These are phyloP conservation scores for Oncopeltus fasciatus DNA, from an alignment of 1,140 invertebrate genomes.

Conservation along the genomic window DNA sequence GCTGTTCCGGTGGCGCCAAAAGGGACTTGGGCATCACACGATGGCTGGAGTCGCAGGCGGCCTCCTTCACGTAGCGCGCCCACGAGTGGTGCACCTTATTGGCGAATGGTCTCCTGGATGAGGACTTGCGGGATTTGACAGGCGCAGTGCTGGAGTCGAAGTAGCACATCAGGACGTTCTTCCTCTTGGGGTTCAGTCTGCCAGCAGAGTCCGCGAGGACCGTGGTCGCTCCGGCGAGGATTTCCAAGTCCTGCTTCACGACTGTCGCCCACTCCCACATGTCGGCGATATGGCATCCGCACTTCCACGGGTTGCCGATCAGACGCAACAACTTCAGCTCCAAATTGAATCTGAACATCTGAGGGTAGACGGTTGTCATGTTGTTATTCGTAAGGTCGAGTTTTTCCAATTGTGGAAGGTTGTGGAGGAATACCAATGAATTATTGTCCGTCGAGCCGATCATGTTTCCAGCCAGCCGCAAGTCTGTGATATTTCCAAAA, in stretches of 20 bases:
- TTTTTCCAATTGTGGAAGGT: constrained; percentile 41
- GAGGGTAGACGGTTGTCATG: constrained; percentile 39
- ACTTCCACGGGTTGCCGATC: constrained; percentile 51
- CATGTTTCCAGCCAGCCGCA: constrained; percentile 46
- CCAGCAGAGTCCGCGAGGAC: constrained; percentile 36
- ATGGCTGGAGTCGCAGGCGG: constrained; percentile 38
- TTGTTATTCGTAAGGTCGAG: constrained; percentile 50
- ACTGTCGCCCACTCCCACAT: constrained; percentile 57
- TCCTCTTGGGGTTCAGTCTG: constrained; percentile 39
- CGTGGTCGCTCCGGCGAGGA: constrained; percentile 47
- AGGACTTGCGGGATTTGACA: constrained; percentile 34
- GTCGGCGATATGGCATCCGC: constrained; percentile 50
- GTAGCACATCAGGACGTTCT: constrained; percentile 45
- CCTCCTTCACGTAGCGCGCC: constrained; percentile 50
- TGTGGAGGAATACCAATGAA: constrained; percentile 38
- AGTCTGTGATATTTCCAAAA: constrained; percentile 43
- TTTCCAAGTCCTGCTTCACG: constrained; percentile 44
- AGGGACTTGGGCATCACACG: background rate
- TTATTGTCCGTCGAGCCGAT: constrained; percentile 33
- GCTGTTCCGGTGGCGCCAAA: background rate
- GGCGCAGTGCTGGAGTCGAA: constrained; percentile 43
- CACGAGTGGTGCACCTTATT: constrained; percentile 47
- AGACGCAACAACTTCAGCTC: constrained; percentile 43
- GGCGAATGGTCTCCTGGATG: constrained; percentile 39
- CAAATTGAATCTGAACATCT: constrained; percentile 37